Percentiles rank a stretch among this genome's conserved stretches.
These are phyloP conservation scores for Tor tambroides DNA, from an alignment of 2,113 vertebrate species.

Conservation along the genomic window DNA sequence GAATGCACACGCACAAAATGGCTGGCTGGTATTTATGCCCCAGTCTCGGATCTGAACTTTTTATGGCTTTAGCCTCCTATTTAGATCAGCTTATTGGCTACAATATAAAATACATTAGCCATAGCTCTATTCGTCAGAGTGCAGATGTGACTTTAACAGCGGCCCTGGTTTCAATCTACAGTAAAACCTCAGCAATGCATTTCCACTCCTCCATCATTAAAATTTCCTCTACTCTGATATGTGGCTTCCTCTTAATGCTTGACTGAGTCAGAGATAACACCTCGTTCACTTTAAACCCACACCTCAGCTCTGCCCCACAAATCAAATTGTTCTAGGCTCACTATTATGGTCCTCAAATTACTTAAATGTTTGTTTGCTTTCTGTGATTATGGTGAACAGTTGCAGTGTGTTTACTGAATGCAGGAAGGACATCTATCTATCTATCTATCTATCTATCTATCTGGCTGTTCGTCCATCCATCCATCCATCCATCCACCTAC, in stretches of 20 bases:
- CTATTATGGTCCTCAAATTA: background rate
- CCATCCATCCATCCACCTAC: background rate
- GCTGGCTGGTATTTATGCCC: conserved; percentile 8
- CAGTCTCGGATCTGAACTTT: background rate
- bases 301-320: background rate
- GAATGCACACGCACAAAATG: background rate
- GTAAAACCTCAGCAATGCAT: background rate
- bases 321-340: background rate
- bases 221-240: background rate
- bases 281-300: background rate
- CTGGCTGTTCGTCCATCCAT: too few relatives aligned
- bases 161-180: background rate
- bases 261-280: conserved; percentile 2
- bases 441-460: background rate
- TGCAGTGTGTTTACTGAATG: background rate
- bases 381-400: background rate
- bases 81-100: conserved; percentile 12
- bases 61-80: conserved; percentile 20
- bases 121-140: background rate
- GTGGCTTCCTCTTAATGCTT: background rate
- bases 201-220: background rate
- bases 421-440: background rate
- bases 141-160: background rate
- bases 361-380: background rate
- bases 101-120: conserved; percentile 20